Base-by-base conservation (phyloP, 1,140 invertebrate species). In the Rhagoletis pomonella region DNA sequence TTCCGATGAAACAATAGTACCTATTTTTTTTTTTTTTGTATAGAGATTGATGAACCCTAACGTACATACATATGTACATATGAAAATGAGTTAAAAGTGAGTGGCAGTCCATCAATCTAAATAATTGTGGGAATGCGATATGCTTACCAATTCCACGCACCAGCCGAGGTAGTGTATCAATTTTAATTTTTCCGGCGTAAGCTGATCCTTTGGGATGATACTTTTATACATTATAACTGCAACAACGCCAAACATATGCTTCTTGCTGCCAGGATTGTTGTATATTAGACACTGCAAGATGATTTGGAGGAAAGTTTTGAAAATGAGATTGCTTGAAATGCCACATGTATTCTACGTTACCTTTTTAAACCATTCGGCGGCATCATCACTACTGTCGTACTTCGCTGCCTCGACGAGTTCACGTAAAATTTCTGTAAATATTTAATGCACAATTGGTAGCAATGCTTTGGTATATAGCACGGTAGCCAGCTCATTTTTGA, bases 141-240 rank as follows among this genome's bases (percentile, higher is more conserved):
- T 29, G 5, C 12, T 94, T 94, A 98, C 97, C 95, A 98, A 95
- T 96, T 99, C 98, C 77, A 97, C 94, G 93, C 97, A 98, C 98
- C 98, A 99, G 87, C 97, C 98, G 90, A 99, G 94, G 88, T 99
- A 96, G 88, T 97, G 96, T 0, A 97, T 97, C 47, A 96, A 91
- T 90, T 96, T 95, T 60, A 98, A 93, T 90, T 97, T 97, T 89
- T 98, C 97, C 0, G 96, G 95, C 2, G 96, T 97, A 3, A 96
- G 91, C 81, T 95, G 89, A 67, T 90, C 81, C 0, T 88, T 81
- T 65, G 95, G 93, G 0, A 93, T 93, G 5, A 99, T 91, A 92
- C 96, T 95, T 91, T 96, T 96, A 91, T 97, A 99, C 0, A 97
- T 96, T n/a, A 96, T 94, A 0, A 98, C 95, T 0, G 97, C 95